Percentiles rank a stretch among this genome's conserved stretches.
phyloP scores from a whole-genome alignment of 2,888 invertebrate genomes.

The Muscina levida region DNA sequence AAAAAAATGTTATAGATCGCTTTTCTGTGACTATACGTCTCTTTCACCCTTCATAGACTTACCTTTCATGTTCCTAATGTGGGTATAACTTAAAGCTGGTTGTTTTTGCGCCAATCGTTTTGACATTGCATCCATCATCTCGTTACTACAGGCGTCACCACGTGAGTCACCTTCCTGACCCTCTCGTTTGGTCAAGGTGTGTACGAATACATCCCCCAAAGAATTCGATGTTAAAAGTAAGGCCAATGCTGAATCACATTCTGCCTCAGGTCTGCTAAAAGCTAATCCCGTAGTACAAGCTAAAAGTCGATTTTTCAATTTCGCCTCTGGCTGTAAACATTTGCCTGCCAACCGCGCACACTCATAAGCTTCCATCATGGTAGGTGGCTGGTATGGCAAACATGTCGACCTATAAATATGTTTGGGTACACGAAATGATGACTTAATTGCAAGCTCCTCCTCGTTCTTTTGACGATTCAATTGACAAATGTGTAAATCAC shows the following conservation, averaged over 20 bases:
- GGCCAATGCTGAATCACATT: constrained; percentile 67
- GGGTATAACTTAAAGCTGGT: constrained; percentile 67
- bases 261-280: constrained; percentile 63
- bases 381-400: constrained; percentile 74
- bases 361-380: constrained; percentile 70
- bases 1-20: constrained; percentile 11
- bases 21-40: background rate
- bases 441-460: background rate
- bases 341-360: constrained; percentile 69
- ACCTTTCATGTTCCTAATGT: constrained; percentile 68
- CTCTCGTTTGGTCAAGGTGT: constrained; percentile 63
- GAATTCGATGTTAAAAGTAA: constrained; percentile 73
- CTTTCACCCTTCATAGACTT: constrained; percentile 12
- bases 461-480: constrained; percentile 59
- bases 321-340: constrained; percentile 70
- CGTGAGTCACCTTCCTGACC: constrained; percentile 58
- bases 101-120: constrained; percentile 65
- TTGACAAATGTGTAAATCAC: constrained; percentile 75
- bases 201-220: constrained; percentile 74
- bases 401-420: constrained; percentile 68
- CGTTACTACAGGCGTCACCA: constrained; percentile 66
- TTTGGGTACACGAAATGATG: constrained; percentile 13
- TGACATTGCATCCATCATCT: constrained; percentile 69
- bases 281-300: constrained; percentile 73
- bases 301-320: constrained; percentile 71